These are phyloP conservation scores for Sebastes matsubarae DNA, from an alignment of 2,797 vertebrate genomes.

Conservation along the genomic window DNA sequence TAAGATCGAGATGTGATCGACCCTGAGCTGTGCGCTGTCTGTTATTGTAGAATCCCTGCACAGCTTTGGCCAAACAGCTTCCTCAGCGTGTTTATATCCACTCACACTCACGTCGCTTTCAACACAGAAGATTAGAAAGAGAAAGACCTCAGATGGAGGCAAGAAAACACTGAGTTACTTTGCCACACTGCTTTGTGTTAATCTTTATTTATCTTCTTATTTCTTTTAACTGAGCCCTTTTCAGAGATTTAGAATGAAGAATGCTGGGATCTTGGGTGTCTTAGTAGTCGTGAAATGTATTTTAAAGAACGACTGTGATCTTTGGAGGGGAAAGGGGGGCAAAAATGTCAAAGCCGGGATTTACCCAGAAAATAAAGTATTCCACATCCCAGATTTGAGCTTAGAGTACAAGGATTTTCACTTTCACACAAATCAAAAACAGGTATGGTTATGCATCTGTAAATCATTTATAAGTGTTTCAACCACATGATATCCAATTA, in stretches of 20 bases:
- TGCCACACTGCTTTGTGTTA: neutral
- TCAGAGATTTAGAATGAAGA: neutral
- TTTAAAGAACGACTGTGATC: neutral
- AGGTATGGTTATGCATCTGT: neutral
- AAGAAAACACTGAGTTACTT: neutral
- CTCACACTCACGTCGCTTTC: conserved; percentile 34
- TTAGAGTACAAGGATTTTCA: neutral
- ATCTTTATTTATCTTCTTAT: neutral
- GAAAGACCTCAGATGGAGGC: neutral
- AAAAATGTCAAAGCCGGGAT: neutral
- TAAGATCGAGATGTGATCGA: conserved; percentile 29
- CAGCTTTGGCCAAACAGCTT: conserved; percentile 50
- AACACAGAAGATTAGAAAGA: conserved; percentile 1
- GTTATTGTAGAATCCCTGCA: conserved; percentile 52
- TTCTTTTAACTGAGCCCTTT: neutral
- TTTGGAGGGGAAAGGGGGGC: neutral
- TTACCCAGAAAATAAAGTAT: conserved; percentile 5
- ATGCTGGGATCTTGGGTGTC: neutral
- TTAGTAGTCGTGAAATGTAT: neutral
- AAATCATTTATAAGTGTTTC: conserved; percentile 23
- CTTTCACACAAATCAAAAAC: neutral
- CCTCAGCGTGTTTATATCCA: conserved; percentile 50
- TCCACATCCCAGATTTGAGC: neutral
- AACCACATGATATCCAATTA: neutral
- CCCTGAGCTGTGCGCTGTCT: conserved; percentile 28